Percentiles rank a stretch among this genome's conserved stretches.
Conservation (phyloP, 2,888 invertebrate species). For the Drosophila rellima region DNA sequence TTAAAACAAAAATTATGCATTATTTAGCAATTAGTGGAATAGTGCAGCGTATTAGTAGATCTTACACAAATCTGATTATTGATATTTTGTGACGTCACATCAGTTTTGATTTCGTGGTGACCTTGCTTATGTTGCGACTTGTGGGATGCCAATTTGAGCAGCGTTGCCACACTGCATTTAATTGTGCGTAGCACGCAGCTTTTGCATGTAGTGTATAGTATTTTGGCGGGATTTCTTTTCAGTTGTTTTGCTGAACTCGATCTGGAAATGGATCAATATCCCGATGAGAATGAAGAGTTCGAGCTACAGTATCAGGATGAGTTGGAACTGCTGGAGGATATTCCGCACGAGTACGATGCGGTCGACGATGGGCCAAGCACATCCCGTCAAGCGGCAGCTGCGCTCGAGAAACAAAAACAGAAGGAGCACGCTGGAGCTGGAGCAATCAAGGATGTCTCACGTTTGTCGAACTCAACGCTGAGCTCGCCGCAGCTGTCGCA, state of each 20-base stretch:
- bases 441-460: conserved; percentile 40
- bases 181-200: conserved; percentile 30
- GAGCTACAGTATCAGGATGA: conserved; percentile 91
- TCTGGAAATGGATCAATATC: conserved; percentile 83
- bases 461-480: conserved; percentile 42
- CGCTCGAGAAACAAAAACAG: conserved; percentile 16
- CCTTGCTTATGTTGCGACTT: background rate
- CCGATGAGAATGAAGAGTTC: conserved; percentile 88
- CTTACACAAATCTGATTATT: background rate
- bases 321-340: conserved; percentile 88
- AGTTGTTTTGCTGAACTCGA: conserved; percentile 29
- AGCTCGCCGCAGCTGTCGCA: conserved; percentile 83
- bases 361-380: conserved; percentile 60
- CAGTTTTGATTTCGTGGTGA: background rate
- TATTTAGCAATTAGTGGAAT: background rate
- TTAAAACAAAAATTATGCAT: background rate
- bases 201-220: background rate
- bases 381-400: conserved; percentile 56
- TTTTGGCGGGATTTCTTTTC: conserved; percentile 49
- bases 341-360: conserved; percentile 57
- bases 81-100: conserved; percentile 21
- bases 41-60: too few species aligned
- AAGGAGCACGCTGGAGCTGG: conserved; percentile 4
- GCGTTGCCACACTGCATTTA: conserved; percentile 27
- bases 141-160: conserved; percentile 4